Conservation (phyloP, 1,140 invertebrate species). For the Bradynema listronoti region DNA sequence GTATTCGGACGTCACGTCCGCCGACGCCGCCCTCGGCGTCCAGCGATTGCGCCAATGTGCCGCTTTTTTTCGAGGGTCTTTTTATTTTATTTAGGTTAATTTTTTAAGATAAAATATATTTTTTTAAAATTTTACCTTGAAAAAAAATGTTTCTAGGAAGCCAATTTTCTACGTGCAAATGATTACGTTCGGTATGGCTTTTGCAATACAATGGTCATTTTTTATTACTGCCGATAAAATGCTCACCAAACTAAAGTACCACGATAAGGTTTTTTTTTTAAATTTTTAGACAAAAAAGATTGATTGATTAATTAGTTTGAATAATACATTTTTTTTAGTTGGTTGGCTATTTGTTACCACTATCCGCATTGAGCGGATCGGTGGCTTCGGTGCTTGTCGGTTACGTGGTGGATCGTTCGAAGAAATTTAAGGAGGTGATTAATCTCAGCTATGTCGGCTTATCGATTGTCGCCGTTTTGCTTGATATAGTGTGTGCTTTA, state of each 20-base stretch:
- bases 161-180: constrained; percentile 45
- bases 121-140: background rate
- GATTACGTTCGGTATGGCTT: constrained; percentile 48
- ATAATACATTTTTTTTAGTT: constrained; percentile 14
- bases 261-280: constrained; percentile 21
- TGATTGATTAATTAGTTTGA: constrained; percentile 1
- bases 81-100: constrained; percentile 34
- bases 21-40: constrained; percentile 51
- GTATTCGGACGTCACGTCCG: constrained; percentile 24
- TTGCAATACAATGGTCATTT: constrained; percentile 44
- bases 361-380: constrained; percentile 37
- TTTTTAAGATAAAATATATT: background rate
- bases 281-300: constrained; percentile 13
- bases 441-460: constrained; percentile 42
- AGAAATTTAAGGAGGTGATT: constrained; percentile 43
- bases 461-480: constrained; percentile 24
- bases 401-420: constrained; percentile 33
- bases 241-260: constrained; percentile 27
- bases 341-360: constrained; percentile 27
- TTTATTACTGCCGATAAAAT: constrained; percentile 43
- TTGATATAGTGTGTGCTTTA: constrained; percentile 30
- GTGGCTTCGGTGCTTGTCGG: constrained; percentile 33
- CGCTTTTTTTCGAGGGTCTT: constrained; percentile 42
- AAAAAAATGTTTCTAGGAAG: constrained; percentile 24
- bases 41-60: constrained; percentile 40